phyloP scores from a whole-genome alignment of 2,888 invertebrate genomes.

The Idaea dimidiata region DNA sequence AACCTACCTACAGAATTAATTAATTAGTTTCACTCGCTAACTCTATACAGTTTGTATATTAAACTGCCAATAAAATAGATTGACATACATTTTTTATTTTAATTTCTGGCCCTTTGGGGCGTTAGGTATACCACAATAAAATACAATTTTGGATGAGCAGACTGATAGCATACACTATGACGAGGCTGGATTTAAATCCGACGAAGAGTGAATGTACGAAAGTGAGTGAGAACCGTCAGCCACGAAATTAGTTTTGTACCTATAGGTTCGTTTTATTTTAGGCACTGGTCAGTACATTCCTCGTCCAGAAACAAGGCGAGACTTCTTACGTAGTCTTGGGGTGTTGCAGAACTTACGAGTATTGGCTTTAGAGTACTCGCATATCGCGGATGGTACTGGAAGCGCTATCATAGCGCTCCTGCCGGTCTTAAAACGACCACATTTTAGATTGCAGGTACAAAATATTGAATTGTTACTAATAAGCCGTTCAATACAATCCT shows the following conservation, averaged over 20 bases:
- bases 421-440: constrained; percentile 55
- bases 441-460: constrained; percentile 55
- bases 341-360: constrained; percentile 52
- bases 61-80: neutral
- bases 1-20: neutral
- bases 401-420: constrained; percentile 52
- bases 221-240: neutral
- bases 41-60: neutral
- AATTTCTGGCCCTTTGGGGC: neutral
- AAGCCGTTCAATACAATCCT: neutral
- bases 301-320: constrained; percentile 49
- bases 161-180: neutral
- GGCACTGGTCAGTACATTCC: constrained; percentile 63
- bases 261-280: constrained; percentile 20
- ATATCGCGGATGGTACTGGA: constrained; percentile 64
- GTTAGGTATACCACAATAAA: too few species aligned
- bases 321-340: constrained; percentile 59
- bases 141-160: too few species aligned
- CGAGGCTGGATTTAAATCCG: neutral
- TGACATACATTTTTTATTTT: neutral
- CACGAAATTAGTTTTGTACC: neutral
- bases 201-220: neutral
- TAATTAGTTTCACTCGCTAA: too few species aligned
- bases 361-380: constrained; percentile 62
- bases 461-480: neutral